Evolutionary conservation across 92 coral and sea anemone genomes (phyloP), one percentile per base, ranked within the genome.

Genomic region (Palythoa grandis): DNA sequence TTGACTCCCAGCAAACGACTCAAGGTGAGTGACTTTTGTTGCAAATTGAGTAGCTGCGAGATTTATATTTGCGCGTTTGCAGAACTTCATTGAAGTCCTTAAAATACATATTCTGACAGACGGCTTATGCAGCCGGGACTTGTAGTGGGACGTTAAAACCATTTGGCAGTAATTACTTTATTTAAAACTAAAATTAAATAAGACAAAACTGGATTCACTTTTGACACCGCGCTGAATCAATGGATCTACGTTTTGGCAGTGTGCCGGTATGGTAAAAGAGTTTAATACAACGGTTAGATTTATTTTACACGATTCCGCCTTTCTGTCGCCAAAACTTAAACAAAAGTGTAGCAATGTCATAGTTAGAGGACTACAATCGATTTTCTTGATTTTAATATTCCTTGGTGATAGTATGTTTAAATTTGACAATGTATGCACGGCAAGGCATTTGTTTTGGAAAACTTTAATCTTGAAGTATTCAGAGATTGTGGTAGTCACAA

Each of bases 1-100:
- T 80, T 47, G 66, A 80, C 85, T 66, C 85, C 20, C 85, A 80
- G 48, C 29, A 53, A 43, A 80, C 74, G 5, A 20, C 85, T 11
- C 74, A 69, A 66, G 74, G 85, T 80, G 48, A 80, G 61, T 7
- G 35, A 1, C 61, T 65, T 79, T 80, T 70, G 48, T 76, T 76
- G 35, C 43, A 17, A 67, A 23, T 15, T 67, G 52, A 80, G 17
- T 54, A 24, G 4, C 38, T 63, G 72, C 53, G 39, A 16, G 38
- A 43, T 67, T 25, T 65, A 16, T 80, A 1, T 66, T 72, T 25
- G 4, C 11, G 56, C 20, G n/a, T 72, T 40, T 72, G 77, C 3
- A 47, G 54, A 72, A 72, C 54, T 39, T 39, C 4, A 16, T 7
- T 72, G 12, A 72, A 72, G 52, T 72, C 23, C 23, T 39, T 38